Conservation (phyloP, 2,888 invertebrate species). For the Belgica antarctica region DNA sequence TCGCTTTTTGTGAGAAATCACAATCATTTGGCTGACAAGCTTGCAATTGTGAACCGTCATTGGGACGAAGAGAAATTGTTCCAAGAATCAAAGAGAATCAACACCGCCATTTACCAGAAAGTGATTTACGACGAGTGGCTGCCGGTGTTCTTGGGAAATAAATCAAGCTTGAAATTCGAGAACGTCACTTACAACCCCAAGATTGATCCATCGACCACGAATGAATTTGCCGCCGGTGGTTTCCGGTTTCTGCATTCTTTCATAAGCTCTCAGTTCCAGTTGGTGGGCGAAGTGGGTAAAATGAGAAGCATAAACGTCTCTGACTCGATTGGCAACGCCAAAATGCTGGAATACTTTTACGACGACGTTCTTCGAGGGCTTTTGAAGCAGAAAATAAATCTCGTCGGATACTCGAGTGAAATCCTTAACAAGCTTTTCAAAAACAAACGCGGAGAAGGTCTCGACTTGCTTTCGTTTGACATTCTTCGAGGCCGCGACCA, state of each 20-base stretch:
- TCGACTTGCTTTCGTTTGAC: constrained; percentile 69
- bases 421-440: constrained; percentile 42
- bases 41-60: constrained; percentile 57
- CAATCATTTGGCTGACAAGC: constrained; percentile 58
- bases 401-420: constrained; percentile 42
- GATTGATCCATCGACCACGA: constrained; percentile 52
- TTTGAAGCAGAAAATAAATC: constrained; percentile 54
- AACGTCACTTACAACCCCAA: neutral
- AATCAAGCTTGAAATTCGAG: neutral
- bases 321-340: constrained; percentile 29
- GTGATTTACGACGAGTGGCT: constrained; percentile 58
- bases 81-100: constrained; percentile 57
- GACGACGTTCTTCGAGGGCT: constrained; percentile 61
- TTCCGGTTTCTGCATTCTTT: constrained; percentile 76
- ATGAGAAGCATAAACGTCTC: constrained; percentile 22
- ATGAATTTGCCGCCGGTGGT: constrained; percentile 74
- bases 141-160: constrained; percentile 30
- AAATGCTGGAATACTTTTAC: constrained; percentile 51
- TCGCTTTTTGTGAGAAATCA: constrained; percentile 60
- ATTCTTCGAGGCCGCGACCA: constrained; percentile 72
- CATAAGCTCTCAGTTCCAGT: constrained; percentile 36
- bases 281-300: constrained; percentile 52
- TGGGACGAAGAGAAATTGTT: constrained; percentile 58
- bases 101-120: constrained; percentile 57
- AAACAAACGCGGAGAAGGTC: constrained; percentile 62